Conservation (phyloP, 2,888 invertebrate species). For the Lithosia quadra region DNA sequence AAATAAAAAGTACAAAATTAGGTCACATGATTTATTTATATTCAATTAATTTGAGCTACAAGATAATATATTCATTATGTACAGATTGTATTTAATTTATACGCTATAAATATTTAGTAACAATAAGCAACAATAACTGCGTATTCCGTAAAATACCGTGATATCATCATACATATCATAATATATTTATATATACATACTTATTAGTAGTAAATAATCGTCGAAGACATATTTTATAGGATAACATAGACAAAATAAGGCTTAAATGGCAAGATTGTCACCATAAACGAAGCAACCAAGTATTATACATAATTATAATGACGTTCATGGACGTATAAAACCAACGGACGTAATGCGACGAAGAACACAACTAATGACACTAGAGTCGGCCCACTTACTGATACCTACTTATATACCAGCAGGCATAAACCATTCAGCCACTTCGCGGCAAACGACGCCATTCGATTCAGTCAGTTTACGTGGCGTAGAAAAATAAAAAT, state of each 20-base stretch:
- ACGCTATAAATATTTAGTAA: slow-evolving; percentile 74
- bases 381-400: too few relatives aligned
- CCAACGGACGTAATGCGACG: too few relatives aligned
- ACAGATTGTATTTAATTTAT: slow-evolving; percentile 77
- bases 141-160: slow-evolving; percentile 43
- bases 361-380: too few relatives aligned
- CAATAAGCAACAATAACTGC: slow-evolving; percentile 83
- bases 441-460: too few relatives aligned
- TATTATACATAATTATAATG: too few relatives aligned
- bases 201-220: slow-evolving; percentile 11
- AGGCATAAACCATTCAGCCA: too few relatives aligned
- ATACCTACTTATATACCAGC: too few relatives aligned
- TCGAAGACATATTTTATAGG: background rate
- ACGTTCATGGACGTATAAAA: too few relatives aligned
- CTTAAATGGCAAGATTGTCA: background rate
- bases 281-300: too few relatives aligned
- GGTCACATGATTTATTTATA: slow-evolving; percentile 76
- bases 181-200: slow-evolving; percentile 37
- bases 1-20: slow-evolving; percentile 46
- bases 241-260: background rate
- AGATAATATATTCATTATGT: slow-evolving; percentile 77
- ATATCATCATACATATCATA: slow-evolving; percentile 44
- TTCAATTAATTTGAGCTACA: slow-evolving; percentile 80
- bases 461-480: too few relatives aligned
- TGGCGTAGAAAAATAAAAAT: too few relatives aligned